Base-by-base conservation (phyloP, 2,888 invertebrate genomes). In the Philereme transversata region DNA sequence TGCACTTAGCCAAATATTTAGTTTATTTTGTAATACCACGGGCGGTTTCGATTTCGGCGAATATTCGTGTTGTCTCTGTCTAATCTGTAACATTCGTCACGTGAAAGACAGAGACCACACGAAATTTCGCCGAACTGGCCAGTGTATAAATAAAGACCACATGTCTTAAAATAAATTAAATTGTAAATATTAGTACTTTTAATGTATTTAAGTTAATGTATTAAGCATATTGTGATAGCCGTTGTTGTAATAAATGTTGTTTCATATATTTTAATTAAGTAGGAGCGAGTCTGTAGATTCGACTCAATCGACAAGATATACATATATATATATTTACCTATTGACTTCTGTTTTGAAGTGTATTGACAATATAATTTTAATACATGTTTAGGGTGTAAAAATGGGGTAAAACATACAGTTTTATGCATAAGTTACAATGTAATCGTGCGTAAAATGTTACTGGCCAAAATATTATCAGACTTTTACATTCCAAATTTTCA, bases 291-390 rank as follows among this genome's bases (percentile, higher is more conserved):
- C 7, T 33, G 41, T 57, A 60, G 51, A 52, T 48, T 47, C 36
- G 43, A 58, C 49, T 52, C 44, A 60, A 22, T 22, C 22, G 22
- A 22, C 22, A 22, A 33, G 8, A 56, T 46, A 47, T 36, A 58
- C 48, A 64, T 57, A 45, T 56, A 58, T 58, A 62, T 40, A 40
- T 40, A 6, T 6, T 40, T 40, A 40, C 22, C 33, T 45, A 62
- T 64, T 61, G 57, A 63, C 67, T 68, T 64, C 61, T 56, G 54
- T 68, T 68, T 66, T 65, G 65, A 71, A 68, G 74, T 74, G 72
- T 73, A 70, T 71, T 72, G 79, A 79, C 79, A 79, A 79, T 79
- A 78, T 77, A 65, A 59, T 65, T 60, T 63, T 61, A 65, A 69
- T 51, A 50, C 11, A 40, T 63, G 44, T 65, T 48, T 54, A 63